A percentile compares a stretch with the other conserved stretches of the same genome.
phyloP scores from a whole-genome alignment of 2,888 invertebrate species.

The Temnothorax ravouxi region DNA sequence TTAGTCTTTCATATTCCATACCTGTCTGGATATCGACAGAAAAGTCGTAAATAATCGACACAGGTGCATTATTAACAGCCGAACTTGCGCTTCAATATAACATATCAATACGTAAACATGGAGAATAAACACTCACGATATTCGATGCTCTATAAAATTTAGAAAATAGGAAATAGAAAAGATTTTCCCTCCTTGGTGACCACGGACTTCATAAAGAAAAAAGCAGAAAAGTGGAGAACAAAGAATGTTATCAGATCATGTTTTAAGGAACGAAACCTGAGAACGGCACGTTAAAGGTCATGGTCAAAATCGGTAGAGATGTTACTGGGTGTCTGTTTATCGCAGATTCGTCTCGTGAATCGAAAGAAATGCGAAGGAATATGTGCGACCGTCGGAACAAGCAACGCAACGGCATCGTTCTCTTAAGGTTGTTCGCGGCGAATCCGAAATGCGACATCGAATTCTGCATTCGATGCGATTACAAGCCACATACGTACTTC shows the following conservation, averaged over 20 bases:
- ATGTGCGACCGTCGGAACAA: slow-evolving; percentile 17
- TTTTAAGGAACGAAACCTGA: slow-evolving; percentile 22
- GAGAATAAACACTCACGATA: not conserved
- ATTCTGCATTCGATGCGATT: slow-evolving; percentile 31
- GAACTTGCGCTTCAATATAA: slow-evolving; percentile 47
- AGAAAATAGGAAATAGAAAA: slow-evolving; percentile 6
- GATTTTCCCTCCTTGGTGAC: not conserved
- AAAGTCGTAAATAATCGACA: slow-evolving; percentile 49
- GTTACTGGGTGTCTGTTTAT: not conserved
- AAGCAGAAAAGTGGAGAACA: not conserved
- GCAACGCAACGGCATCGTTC: slow-evolving; percentile 26
- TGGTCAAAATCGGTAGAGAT: slow-evolving; percentile 18
- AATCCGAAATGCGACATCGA: slow-evolving; percentile 32
- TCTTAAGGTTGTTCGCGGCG: slow-evolving; percentile 38
- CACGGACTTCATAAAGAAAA: not conserved
- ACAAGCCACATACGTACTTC: slow-evolving; percentile 35
- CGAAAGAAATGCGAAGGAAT: slow-evolving; percentile 21
- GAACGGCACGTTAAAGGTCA: slow-evolving; percentile 59
- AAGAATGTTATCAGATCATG: not conserved
- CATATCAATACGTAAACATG: slow-evolving; percentile 38
- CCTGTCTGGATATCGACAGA: slow-evolving; percentile 38
- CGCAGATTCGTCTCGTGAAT: slow-evolving; percentile 18
- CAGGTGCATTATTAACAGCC: slow-evolving; percentile 44
- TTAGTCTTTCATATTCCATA: slow-evolving; percentile 38
- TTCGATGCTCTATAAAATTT: slow-evolving; percentile 16